A percentile compares a stretch with the other conserved stretches of the same genome.
Evolutionary conservation across 2,888 invertebrate species (phyloP).

Genomic region (Copidosoma aretas): DNA sequence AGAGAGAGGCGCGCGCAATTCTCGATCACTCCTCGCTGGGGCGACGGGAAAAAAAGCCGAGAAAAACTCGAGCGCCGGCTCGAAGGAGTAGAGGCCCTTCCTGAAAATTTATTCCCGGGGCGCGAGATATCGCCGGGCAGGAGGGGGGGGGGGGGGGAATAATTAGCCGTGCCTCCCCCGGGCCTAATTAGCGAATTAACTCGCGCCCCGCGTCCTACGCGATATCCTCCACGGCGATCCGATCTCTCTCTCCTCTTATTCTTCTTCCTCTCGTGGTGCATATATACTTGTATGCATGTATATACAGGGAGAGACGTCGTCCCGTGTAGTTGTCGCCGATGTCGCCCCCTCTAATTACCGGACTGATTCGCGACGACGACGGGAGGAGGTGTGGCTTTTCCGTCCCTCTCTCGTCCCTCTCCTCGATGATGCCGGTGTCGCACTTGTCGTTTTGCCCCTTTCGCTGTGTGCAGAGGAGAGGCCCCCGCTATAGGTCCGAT

Average conservation of each 20-base stretch:
- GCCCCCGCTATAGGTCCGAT: slow-evolving; percentile 6
- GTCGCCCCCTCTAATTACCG: slow-evolving; percentile 36
- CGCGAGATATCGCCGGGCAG: background rate
- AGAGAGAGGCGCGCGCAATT: slow-evolving; percentile 4
- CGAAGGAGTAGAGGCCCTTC: background rate
- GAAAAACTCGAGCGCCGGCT: no score
- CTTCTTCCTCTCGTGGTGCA: no score
- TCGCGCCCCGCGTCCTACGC: slow-evolving; percentile 35
- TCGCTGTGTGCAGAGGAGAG: no score
- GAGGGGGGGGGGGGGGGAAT: slow-evolving; percentile 21
- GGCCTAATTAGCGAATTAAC: slow-evolving; percentile 53
- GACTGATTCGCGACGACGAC: slow-evolving; percentile 30
- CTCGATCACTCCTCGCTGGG: no score
- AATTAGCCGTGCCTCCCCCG: slow-evolving; percentile 46
- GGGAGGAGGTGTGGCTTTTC: slow-evolving; percentile 5
- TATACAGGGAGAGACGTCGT: background rate
- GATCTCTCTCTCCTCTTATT: slow-evolving; percentile 8
- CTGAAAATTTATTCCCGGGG: background rate
- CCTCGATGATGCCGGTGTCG: background rate
- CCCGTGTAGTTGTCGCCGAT: slow-evolving; percentile 34
- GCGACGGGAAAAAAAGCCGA: no score
- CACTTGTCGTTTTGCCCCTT: background rate
- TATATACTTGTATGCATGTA: background rate
- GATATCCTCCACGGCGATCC: slow-evolving; percentile 9
- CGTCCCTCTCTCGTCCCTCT: slow-evolving; percentile 7